phyloP scores from a whole-genome alignment of 2,113 vertebrate genomes.

The Hassar affinis region DNA sequence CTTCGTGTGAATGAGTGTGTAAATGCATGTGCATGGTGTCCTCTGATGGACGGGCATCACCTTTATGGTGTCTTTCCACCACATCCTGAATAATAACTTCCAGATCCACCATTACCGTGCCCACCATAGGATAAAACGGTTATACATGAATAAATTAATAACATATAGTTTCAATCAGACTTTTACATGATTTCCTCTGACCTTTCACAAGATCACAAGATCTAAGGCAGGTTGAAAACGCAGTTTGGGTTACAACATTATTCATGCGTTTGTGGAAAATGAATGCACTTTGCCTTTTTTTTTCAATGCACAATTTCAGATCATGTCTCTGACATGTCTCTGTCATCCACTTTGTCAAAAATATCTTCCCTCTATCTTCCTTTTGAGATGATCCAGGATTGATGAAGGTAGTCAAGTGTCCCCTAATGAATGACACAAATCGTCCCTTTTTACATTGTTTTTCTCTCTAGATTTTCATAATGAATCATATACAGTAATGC shows the following conservation, averaged over 20 bases:
- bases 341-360: neutral
- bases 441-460: neutral
- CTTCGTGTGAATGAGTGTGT: neutral
- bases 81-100: neutral
- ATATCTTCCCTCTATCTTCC: too few species aligned
- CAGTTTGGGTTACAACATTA: neutral
- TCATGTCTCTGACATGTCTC: neutral
- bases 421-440: neutral
- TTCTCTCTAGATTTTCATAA: neutral
- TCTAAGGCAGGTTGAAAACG: neutral
- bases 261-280: neutral
- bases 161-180: neutral
- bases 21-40: neutral
- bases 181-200: neutral
- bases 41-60: neutral
- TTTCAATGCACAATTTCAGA: conserved; percentile 1
- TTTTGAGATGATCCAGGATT: neutral
- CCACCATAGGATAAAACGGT: neutral
- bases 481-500: neutral
- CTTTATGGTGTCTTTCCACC: neutral
- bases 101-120: neutral
- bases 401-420: neutral
- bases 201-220: neutral
- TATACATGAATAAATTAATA: neutral
- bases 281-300: too few species aligned